Percentiles rank a stretch among this genome's conserved stretches.
These are phyloP conservation scores for Emys orbicularis DNA, from an alignment of 2,797 vertebrate genomes.

Conservation along the genomic window DNA sequence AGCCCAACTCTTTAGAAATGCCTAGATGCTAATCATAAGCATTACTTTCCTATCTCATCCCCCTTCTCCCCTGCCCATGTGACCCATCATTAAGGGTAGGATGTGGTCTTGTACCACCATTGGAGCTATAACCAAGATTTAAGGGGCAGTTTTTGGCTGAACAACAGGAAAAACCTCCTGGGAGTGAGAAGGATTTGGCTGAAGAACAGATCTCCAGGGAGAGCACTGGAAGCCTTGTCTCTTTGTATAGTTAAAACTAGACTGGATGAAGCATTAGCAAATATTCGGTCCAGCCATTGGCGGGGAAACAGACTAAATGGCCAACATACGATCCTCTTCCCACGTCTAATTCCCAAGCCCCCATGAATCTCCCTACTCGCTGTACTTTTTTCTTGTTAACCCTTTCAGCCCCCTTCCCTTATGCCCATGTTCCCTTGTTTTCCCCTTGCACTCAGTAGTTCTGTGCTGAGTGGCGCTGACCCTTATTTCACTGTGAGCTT, in stretches of 20 bases:
- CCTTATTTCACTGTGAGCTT: background rate
- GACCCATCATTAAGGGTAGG: background rate
- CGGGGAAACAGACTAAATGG: background rate
- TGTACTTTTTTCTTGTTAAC: background rate
- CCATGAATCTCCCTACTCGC: background rate
- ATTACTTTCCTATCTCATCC: conserved; percentile 1
- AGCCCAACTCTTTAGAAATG: background rate
- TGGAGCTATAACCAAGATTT: background rate
- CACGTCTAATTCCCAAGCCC: background rate
- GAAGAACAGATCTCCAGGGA: conserved; percentile 23
- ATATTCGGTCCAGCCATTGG: background rate
- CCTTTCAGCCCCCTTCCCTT: background rate
- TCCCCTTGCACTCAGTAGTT: background rate
- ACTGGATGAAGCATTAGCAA: background rate
- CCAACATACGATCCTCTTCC: background rate
- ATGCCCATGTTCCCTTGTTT: background rate
- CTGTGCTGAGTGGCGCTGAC: background rate
- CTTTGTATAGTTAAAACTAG: conserved; percentile 15
- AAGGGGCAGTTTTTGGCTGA: conserved; percentile 43
- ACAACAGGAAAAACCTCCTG: conserved; percentile 49
- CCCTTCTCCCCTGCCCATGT: background rate
- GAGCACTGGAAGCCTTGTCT: conserved; percentile 34
- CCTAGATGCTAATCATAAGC: background rate
- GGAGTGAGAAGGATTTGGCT: conserved; percentile 46
- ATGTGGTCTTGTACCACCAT: too few species aligned